Conservation (phyloP, 1,140 invertebrate species). For the Berghia stephanieae region DNA sequence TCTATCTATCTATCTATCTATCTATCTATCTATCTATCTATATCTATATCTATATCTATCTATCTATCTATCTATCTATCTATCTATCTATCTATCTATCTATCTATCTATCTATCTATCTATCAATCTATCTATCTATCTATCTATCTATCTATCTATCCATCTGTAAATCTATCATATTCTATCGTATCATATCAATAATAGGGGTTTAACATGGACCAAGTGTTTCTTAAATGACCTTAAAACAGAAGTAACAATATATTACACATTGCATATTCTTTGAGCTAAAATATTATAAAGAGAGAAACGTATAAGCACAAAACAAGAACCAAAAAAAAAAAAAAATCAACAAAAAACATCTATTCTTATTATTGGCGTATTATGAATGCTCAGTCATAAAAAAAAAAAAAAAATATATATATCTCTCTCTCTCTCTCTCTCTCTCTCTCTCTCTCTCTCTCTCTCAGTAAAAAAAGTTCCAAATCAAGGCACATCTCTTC, state of each 20-base stretch:
- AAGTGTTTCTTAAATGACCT: not conserved
- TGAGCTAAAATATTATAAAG: too few relatives aligned
- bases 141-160: not conserved
- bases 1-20: not conserved
- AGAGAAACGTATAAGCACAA: too few relatives aligned
- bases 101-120: not conserved
- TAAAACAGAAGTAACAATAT: too few relatives aligned
- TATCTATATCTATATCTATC: not conserved
- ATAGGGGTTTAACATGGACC: not conserved
- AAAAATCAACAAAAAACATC: too few relatives aligned
- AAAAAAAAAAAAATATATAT: not conserved
- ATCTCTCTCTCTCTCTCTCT: conserved; percentile 21
- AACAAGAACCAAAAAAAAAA: too few relatives aligned
- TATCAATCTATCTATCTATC: not conserved
- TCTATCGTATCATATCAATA: not conserved
- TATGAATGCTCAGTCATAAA: not conserved
- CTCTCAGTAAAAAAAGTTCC: not conserved
- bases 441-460: conserved; percentile 11
- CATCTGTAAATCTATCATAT: not conserved
- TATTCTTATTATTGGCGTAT: not conserved
- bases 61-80: not conserved
- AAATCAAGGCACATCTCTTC: not conserved
- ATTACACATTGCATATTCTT: too few relatives aligned
- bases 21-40: not conserved
- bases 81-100: not conserved